phyloP scores from a whole-genome alignment of 1,140 invertebrate species.

The Theocolax elegans region DNA sequence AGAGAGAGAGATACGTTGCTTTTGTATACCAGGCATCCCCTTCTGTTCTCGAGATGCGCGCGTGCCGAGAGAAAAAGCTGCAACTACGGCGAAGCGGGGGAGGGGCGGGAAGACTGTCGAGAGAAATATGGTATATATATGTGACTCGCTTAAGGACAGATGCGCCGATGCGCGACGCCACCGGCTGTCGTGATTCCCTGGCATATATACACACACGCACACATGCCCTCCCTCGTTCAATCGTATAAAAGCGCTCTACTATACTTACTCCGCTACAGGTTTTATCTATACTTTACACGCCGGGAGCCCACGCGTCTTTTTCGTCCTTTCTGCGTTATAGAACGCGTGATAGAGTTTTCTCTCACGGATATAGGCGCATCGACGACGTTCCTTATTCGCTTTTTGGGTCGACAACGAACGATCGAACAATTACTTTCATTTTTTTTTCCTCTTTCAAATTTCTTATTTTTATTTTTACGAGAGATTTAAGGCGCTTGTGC shows the following conservation, averaged over 20 bases:
- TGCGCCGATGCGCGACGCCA: slow-evolving; percentile 26
- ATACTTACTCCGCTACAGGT: background rate
- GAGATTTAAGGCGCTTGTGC: no score
- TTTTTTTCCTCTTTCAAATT: no score
- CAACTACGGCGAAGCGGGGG: no score
- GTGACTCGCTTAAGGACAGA: slow-evolving; percentile 6
- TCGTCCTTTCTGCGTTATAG: background rate
- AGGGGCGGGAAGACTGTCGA: no score
- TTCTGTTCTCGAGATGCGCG: background rate
- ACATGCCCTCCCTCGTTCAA: background rate
- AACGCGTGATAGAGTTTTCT: no score
- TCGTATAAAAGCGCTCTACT: slow-evolving; percentile 11
- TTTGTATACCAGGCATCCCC: background rate
- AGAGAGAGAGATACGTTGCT: background rate
- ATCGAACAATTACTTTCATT: no score
- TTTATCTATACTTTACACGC: background rate
- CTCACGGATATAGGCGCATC: no score
- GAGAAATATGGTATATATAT: background rate
- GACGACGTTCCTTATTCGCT: no score
- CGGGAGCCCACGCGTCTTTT: no score
- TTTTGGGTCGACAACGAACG: no score
- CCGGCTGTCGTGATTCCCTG: slow-evolving; percentile 25
- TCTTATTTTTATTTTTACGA: no score
- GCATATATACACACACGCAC: background rate
- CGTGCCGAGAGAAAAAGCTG: background rate